phyloP scores from a whole-genome alignment of 2,113 vertebrate genomes.

The Echinops telfairi region DNA sequence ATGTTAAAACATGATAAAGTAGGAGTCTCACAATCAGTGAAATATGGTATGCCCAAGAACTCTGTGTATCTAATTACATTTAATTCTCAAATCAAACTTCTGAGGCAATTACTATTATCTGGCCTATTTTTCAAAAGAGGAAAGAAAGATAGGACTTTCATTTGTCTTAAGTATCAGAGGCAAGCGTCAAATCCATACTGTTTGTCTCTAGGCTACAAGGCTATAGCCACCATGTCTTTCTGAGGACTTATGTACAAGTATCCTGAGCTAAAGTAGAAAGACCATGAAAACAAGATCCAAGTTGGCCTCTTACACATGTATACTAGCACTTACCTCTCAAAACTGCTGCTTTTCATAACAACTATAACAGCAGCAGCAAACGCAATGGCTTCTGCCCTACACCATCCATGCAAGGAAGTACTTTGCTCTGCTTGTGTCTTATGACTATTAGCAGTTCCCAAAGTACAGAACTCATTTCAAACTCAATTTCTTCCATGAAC shows the following conservation, averaged over 20 bases:
- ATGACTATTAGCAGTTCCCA: not conserved
- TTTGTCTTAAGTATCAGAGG: not conserved
- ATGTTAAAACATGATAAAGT: not conserved
- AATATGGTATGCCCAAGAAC: not conserved
- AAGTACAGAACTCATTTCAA: not conserved
- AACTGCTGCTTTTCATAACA: not conserved
- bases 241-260: not conserved
- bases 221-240: not conserved
- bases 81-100: constrained; percentile 25
- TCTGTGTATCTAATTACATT: not conserved
- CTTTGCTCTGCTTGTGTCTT: not conserved
- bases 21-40: constrained; percentile 14
- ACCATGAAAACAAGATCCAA: no score
- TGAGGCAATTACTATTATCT: not conserved
- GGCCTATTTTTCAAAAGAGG: not conserved
- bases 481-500: not conserved
- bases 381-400: not conserved
- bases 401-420: no score
- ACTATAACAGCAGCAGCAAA: not conserved
- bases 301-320: no score
- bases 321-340: not conserved
- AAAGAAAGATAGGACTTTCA: not conserved
- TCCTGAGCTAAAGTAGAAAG: not conserved
- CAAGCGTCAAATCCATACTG: not conserved
- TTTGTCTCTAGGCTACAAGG: not conserved